Conservation (phyloP, 2,113 vertebrate genomes). For the Toxotes chatareus region DNA sequence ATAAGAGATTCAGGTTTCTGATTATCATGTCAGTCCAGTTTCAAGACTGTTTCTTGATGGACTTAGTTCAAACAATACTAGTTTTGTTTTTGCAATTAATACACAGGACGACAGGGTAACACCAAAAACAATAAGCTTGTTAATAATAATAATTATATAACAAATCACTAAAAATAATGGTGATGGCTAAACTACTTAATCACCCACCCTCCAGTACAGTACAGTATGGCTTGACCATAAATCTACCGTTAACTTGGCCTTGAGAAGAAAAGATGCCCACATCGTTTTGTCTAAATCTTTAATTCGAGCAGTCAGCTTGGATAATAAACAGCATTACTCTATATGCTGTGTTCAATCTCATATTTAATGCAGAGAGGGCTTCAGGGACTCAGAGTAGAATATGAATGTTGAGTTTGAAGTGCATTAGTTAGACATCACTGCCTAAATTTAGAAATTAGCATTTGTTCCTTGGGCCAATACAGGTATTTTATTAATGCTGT, state of each 20-base stretch:
- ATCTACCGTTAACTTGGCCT: background rate
- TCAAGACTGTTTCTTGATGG: background rate
- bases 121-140: background rate
- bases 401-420: conserved; percentile 50
- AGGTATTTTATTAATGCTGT: conserved; percentile 56
- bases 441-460: conserved; percentile 62
- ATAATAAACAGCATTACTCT: conserved; percentile 49
- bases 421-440: conserved; percentile 62
- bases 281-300: conserved; percentile 54
- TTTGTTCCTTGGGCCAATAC: conserved; percentile 53
- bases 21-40: conserved; percentile 16
- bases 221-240: background rate
- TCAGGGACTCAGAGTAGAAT: conserved; percentile 42
- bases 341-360: conserved; percentile 54
- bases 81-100: background rate
- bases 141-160: background rate
- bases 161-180: background rate
- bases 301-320: conserved; percentile 45
- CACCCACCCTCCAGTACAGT: background rate
- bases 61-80: background rate
- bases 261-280: conserved; percentile 20
- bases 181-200: background rate
- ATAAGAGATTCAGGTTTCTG: conserved; percentile 25
- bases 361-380: conserved; percentile 63
- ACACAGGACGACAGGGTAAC: background rate